These are phyloP conservation scores for Diorhabda carinulata DNA, from an alignment of 1,140 invertebrate species.

Conservation along the genomic window DNA sequence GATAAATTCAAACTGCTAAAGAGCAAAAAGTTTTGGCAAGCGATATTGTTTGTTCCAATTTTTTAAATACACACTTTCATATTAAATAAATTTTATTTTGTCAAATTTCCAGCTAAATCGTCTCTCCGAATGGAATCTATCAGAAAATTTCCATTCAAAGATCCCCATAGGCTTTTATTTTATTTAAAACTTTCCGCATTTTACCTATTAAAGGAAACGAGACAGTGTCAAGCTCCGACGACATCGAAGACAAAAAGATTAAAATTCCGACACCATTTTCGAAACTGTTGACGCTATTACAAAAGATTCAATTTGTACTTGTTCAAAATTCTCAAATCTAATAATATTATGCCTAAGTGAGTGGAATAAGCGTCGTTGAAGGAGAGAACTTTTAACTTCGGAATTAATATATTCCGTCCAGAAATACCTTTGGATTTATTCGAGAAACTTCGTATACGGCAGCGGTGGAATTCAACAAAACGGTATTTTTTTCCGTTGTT, in stretches of 20 bases:
- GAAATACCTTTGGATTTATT: constrained; percentile 16
- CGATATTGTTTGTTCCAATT: no score
- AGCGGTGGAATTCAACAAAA: constrained; percentile 66
- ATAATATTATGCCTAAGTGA: constrained; percentile 22
- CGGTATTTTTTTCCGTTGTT: no score
- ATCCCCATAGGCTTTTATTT: constrained; percentile 2
- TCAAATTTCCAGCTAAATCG: no score
- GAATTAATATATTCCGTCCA: constrained; percentile 21
- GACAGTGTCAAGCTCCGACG: neutral
- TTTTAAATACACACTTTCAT: no score
- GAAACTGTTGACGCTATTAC: constrained; percentile 20
- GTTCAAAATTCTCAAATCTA: constrained; percentile 21
- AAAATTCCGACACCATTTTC: constrained; percentile 15
- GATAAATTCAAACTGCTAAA: no score
- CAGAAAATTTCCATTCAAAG: neutral
- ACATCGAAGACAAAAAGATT: constrained; percentile 11
- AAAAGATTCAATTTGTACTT: constrained; percentile 22
- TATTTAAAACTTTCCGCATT: constrained; percentile 2
- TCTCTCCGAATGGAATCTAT: no score
- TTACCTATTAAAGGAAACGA: neutral
- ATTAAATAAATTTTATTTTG: no score
- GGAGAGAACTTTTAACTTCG: constrained; percentile 12
- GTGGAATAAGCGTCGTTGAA: constrained; percentile 18
- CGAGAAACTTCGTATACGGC: constrained; percentile 60
- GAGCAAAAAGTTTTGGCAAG: no score